phyloP scores from a whole-genome alignment of 2,797 vertebrate genomes.

The Onychomys leucogaster region DNA sequence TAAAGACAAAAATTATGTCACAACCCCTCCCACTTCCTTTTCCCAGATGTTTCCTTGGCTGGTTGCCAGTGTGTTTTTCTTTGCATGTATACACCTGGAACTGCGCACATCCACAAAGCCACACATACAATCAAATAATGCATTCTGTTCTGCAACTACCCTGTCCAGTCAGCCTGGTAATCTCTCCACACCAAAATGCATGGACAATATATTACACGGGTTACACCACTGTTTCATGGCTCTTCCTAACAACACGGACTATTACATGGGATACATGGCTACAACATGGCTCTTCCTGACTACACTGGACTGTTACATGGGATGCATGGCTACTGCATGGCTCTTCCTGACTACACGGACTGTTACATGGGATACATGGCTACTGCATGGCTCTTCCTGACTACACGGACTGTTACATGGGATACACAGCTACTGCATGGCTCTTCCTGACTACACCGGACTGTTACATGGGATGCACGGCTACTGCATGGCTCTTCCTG shows the following conservation, averaged over 20 bases:
- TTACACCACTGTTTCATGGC: not conserved
- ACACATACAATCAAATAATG: not conserved
- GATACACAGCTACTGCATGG: not conserved
- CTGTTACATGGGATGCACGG: not conserved
- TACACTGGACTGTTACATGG: rapidly evolving
- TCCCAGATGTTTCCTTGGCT: not conserved
- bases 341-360: not conserved
- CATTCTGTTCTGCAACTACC: not conserved
- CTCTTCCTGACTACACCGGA: not conserved
- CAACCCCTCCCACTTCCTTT: not conserved
- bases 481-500: not conserved
- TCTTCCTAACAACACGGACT: not conserved
- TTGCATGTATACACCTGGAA: not conserved
- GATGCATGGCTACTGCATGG: not conserved
- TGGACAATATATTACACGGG: not conserved
- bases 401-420: not conserved
- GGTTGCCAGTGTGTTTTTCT: not conserved
- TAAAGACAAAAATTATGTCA: slow-evolving; percentile 14
- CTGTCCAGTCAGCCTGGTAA: not conserved
- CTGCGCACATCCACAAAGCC: not conserved
- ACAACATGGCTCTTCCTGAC: not conserved
- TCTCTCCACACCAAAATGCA: not conserved
- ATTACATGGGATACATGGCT: not conserved
- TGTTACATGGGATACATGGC: not conserved
- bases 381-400: not conserved